A percentile compares a stretch with the other conserved stretches of the same genome.
These are phyloP conservation scores for Apocrypta bakeri DNA, from an alignment of 1,140 invertebrate genomes.

Conservation along the genomic window DNA sequence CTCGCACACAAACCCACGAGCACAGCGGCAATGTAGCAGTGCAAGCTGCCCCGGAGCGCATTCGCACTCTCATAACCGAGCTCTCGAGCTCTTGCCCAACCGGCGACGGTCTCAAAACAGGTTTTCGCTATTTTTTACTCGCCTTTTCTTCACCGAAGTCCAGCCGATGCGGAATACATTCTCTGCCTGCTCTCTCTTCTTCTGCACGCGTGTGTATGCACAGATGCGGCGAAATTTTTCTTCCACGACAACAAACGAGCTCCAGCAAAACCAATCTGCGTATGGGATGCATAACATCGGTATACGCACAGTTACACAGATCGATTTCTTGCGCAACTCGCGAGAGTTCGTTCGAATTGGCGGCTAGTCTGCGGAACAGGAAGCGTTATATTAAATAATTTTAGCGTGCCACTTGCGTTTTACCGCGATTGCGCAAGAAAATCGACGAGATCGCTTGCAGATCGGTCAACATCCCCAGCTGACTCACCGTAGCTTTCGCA, in stretches of 20 bases:
- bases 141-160: conserved; percentile 20
- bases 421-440: conserved; percentile 4
- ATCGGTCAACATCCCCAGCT: not conserved
- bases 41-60: not conserved
- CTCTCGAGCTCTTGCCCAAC: not conserved
- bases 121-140: conserved; percentile 46
- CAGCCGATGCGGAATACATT: not conserved
- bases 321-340: not conserved
- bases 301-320: not conserved
- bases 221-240: not conserved
- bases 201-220: not conserved
- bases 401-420: not conserved
- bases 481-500: not conserved
- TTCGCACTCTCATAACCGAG: conserved; percentile 25
- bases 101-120: conserved; percentile 33
- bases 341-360: not conserved
- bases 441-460: not conserved
- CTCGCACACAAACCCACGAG: not conserved
- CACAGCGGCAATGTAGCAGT: not conserved
- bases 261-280: not conserved
- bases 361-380: not conserved
- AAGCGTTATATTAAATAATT: conserved; percentile 37
- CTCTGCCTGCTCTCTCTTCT: too few relatives aligned
- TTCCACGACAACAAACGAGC: not conserved
- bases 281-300: too few relatives aligned